A percentile compares a stretch with the other conserved stretches of the same genome.
Conservation (phyloP, 2,797 vertebrate species). For the Arnoldichthys spilopterus region DNA sequence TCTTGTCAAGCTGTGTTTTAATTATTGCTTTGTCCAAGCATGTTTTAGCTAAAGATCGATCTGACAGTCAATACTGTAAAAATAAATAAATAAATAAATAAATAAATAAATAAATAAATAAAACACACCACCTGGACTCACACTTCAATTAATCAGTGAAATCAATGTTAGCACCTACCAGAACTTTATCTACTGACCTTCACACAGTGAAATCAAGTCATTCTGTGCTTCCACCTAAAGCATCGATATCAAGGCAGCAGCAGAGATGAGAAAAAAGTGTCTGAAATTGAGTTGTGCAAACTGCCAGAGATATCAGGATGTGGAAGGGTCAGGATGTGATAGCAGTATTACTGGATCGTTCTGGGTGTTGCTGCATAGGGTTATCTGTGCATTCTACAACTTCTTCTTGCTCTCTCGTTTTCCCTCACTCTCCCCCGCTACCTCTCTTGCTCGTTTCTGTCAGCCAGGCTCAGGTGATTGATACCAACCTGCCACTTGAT, state of each 20-base stretch:
- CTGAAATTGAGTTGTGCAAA: slow-evolving; percentile 46
- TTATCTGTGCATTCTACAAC: slow-evolving; percentile 44
- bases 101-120: too few species aligned
- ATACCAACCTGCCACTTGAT: slow-evolving; percentile 65
- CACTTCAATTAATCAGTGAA: slow-evolving; percentile 28
- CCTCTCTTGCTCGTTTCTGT: slow-evolving; percentile 30
- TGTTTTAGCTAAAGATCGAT: background rate
- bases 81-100: too few species aligned
- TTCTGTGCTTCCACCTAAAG: background rate
- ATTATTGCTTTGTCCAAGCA: background rate
- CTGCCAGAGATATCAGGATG: slow-evolving; percentile 35
- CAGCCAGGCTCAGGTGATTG: slow-evolving; percentile 66
- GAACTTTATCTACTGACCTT: slow-evolving; percentile 50
- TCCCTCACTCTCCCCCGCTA: slow-evolving; percentile 28
- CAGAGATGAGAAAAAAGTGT: slow-evolving; percentile 7
- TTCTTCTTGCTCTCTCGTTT: slow-evolving; percentile 26
- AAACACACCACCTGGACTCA: slow-evolving; percentile 4
- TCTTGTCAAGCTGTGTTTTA: background rate
- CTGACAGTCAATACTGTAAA: slow-evolving; percentile 3
- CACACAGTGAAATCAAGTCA: slow-evolving; percentile 39
- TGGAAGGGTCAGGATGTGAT: slow-evolving; percentile 39
- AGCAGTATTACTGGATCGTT: slow-evolving; percentile 37
- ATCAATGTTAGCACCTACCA: slow-evolving; percentile 43
- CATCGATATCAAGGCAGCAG: background rate
- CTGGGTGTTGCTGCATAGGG: slow-evolving; percentile 49